These are phyloP conservation scores for Scortum barcoo DNA, from an alignment of 2,113 vertebrate genomes.

Conservation along the genomic window DNA sequence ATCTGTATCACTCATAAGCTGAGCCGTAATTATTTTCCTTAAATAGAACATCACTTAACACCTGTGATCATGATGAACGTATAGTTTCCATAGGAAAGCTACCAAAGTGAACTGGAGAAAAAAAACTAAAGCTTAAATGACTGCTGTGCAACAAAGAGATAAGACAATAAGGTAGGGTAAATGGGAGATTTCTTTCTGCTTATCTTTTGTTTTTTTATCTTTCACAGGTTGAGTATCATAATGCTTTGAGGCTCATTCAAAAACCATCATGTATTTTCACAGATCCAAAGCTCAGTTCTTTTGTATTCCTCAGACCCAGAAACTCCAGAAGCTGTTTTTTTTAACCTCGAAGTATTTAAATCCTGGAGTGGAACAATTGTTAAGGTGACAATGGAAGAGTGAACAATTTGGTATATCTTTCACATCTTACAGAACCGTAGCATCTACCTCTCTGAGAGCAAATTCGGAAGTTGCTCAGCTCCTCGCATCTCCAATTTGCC, in stretches of 20 bases:
- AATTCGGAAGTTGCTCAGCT: slow-evolving; percentile 8
- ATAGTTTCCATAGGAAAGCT: background rate
- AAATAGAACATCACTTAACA: background rate
- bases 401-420: background rate
- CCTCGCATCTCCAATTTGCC: slow-evolving; percentile 23
- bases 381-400: background rate
- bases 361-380: background rate
- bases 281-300: background rate
- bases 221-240: background rate
- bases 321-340: background rate
- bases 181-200: background rate
- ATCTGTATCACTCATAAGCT: background rate
- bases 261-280: slow-evolving; percentile 1
- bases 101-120: background rate
- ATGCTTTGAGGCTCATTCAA: background rate
- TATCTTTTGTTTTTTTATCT: background rate
- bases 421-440: background rate
- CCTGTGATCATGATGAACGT: background rate
- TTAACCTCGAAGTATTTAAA: slow-evolving; percentile 1
- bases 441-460: background rate
- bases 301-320: background rate
- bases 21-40: background rate
- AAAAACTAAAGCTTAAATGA: background rate
- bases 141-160: background rate
- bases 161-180: too few species aligned